Percentiles rank a stretch among this genome's conserved stretches.
These are phyloP conservation scores for Tauraco hartlaubi DNA, from an alignment of 2,797 vertebrate species.

Conservation along the genomic window DNA sequence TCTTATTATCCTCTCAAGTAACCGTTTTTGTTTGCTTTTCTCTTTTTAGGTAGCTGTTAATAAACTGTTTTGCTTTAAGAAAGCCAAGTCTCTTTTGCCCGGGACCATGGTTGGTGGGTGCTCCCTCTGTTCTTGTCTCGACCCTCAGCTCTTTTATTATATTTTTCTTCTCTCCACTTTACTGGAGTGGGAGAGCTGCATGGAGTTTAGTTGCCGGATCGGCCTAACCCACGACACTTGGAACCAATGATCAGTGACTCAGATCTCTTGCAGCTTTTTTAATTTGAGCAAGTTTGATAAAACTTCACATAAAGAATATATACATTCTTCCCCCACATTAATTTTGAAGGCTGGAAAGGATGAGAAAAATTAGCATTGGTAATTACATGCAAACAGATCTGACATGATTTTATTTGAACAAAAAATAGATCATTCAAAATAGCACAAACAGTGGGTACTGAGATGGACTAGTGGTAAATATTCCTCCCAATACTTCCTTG, in stretches of 20 bases:
- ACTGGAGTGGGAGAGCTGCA: too few species aligned
- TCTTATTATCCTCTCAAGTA: too few species aligned
- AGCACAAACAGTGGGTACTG: conserved; percentile 52
- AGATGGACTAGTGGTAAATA: conserved; percentile 52
- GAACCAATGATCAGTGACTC: not conserved
- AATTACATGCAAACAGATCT: conserved; percentile 68
- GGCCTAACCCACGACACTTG: not conserved
- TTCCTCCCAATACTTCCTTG: conserved; percentile 2
- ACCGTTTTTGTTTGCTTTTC: too few species aligned
- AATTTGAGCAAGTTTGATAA: not conserved
- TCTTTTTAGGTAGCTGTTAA: too few species aligned
- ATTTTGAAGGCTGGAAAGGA: not conserved
- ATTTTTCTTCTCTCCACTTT: too few species aligned
- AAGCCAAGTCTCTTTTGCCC: too few species aligned
- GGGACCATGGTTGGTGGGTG: too few species aligned
- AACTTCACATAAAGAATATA: not conserved
- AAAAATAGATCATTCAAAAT: conserved; percentile 65
- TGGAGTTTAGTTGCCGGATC: too few species aligned
- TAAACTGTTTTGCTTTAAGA: too few species aligned
- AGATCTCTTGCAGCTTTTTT: not conserved
- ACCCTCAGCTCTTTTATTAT: too few species aligned
- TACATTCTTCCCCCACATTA: not conserved
- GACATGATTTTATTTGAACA: conserved; percentile 67
- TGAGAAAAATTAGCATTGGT: conserved; percentile 66
- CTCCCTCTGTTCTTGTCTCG: too few species aligned